Evolutionary conservation across 2,113 vertebrate genomes (phyloP), one percentile per base, ranked within the genome.

Genomic region (Urocitellus parryii): DNA sequence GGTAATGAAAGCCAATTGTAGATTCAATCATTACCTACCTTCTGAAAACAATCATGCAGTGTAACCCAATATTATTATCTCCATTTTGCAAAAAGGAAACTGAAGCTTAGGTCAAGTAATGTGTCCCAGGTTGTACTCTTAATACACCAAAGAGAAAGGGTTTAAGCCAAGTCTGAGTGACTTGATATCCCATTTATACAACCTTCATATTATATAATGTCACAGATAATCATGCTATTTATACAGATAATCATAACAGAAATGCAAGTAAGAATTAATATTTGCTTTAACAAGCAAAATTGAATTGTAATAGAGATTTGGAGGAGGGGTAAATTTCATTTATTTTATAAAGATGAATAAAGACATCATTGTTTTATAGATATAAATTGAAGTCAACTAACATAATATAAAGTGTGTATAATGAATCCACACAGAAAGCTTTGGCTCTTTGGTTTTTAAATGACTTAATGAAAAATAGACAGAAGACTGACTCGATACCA

Each of bases 351-450:
- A 73, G 45, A 91, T 81, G 48, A 90, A 63, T 17, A 89, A 91
- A 93, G 68, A n/a, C 61, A 86, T 88, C n/a, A 73, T 93, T 91
- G 79, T 92, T 97, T 94, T 82, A 27, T 76, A 95, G 86, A 94
- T 96, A 61, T 79, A 93, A 93, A 8, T 96, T 95, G 65, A 96
- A 91, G 68, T 85, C 78, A 74, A 65, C 37, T 84, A 84, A 88
- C 58, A 91, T 79, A 96, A 56, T 92, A 51, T 77, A 51, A 68
- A 88, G 68, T 81, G n/a, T 96, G 24, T 93, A 76, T 67, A 56
- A 37, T 37, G 8, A 81, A 39, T 77, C 68, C 63, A 89, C 74
- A 82, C 63, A 91, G 56, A 85, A 91, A 88, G 11, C 72, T 77
- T 77, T 91, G 58, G 70, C n/a, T 89, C 9, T 73, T 73, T 92